A percentile compares a stretch with the other conserved stretches of the same genome.
These are phyloP conservation scores for Indicator maculatus DNA, from an alignment of 2,113 vertebrate species.

Conservation along the genomic window DNA sequence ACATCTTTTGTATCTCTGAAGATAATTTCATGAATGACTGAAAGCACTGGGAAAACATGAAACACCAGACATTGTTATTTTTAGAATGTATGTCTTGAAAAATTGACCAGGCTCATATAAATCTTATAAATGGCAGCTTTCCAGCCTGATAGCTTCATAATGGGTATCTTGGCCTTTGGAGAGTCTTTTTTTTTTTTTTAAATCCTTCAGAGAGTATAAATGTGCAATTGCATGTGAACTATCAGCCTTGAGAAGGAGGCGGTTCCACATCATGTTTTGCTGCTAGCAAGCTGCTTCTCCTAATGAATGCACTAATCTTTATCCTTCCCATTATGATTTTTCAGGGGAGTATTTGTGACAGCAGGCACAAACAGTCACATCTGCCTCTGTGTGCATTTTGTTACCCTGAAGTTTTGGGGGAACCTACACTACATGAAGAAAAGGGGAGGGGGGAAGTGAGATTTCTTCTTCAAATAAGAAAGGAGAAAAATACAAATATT, in stretches of 20 bases:
- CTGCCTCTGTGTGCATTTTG: background rate
- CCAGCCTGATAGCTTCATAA: conserved; percentile 6
- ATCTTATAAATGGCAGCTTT: conserved; percentile 22
- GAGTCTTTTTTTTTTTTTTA: background rate
- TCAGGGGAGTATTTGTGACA: background rate
- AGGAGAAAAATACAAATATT: background rate
- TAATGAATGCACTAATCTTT: background rate
- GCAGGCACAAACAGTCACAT: background rate
- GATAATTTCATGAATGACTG: background rate
- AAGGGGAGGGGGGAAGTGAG: background rate
- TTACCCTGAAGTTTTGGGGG: background rate
- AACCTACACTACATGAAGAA: background rate
- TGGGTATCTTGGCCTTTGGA: background rate
- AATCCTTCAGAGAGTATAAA: background rate
- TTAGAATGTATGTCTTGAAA: background rate
- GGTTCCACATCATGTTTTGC: background rate
- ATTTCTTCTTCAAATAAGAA: background rate
- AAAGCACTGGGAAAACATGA: background rate
- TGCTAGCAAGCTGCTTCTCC: background rate
- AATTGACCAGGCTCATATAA: background rate
- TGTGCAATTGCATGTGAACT: background rate
- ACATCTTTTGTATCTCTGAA: background rate
- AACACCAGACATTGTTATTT: background rate
- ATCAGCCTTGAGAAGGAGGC: background rate
- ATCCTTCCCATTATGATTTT: background rate